Percentiles rank a stretch among this genome's conserved stretches.
phyloP scores from a whole-genome alignment of 2,797 vertebrate species.

The Sardinella longiceps region DNA sequence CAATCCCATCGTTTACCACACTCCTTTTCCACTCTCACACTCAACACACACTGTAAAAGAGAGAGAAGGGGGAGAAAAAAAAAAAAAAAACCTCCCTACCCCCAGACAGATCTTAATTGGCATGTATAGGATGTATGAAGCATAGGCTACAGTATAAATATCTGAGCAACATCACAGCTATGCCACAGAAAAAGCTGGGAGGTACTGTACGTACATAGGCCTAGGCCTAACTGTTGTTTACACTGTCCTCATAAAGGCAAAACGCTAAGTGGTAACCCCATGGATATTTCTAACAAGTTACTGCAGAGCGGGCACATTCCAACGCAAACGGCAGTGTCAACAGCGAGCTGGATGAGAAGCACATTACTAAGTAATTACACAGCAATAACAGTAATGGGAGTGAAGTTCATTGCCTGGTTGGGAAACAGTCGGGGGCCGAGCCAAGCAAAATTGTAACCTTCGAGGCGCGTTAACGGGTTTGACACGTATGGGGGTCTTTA shows the following conservation, averaged over 20 bases:
- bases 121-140: neutral
- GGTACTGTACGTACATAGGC: too few relatives aligned
- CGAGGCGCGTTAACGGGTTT: constrained; percentile 12
- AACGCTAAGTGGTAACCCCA: constrained; percentile 35
- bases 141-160: too few relatives aligned
- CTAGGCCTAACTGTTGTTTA: constrained; percentile 26
- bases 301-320: constrained; percentile 35
- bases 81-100: neutral
- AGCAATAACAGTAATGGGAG: neutral
- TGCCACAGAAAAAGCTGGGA: neutral
- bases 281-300: constrained; percentile 34
- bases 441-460: constrained; percentile 24
- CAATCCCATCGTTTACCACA: neutral
- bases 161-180: neutral
- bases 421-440: neutral
- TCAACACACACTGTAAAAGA: neutral
- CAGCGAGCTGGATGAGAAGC: constrained; percentile 23
- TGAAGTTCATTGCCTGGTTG: constrained; percentile 12
- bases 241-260: constrained; percentile 27
- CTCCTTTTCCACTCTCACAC: neutral
- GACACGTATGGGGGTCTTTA: constrained; percentile 24
- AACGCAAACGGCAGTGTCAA: constrained; percentile 28
- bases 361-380: constrained; percentile 30
- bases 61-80: neutral
- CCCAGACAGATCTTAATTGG: neutral